phyloP scores from a whole-genome alignment of 2,888 invertebrate species.

The Cheilosia scutellata region DNA sequence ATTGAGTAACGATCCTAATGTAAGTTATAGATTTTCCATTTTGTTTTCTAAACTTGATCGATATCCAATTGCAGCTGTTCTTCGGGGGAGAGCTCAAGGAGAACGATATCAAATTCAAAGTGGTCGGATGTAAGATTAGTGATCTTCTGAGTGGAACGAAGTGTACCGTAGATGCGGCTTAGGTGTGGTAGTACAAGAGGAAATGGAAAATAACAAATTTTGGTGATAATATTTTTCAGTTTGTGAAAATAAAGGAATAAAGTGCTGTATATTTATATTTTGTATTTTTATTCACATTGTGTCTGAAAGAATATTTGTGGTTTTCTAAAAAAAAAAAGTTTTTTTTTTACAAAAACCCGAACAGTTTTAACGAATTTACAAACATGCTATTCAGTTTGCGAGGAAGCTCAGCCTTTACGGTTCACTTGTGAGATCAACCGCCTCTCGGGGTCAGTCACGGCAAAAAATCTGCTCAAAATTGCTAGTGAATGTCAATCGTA shows the following conservation, averaged over 20 bases:
- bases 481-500: too few relatives aligned
- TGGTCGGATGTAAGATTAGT: slow-evolving; percentile 85
- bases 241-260: background rate
- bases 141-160: slow-evolving; percentile 80
- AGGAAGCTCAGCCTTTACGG: too few relatives aligned
- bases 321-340: too few relatives aligned
- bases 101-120: slow-evolving; percentile 88
- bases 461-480: too few relatives aligned
- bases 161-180: slow-evolving; percentile 79
- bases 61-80: slow-evolving; percentile 75
- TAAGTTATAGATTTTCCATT: slow-evolving; percentile 21
- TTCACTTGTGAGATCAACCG: too few relatives aligned
- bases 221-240: background rate
- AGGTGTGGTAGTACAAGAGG: background rate
- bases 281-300: too few relatives aligned
- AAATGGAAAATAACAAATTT: background rate
- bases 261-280: too few relatives aligned
- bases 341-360: too few relatives aligned
- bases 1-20: slow-evolving; percentile 84
- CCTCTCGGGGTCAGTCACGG: too few relatives aligned
- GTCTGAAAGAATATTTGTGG: too few relatives aligned
- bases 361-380: too few relatives aligned
- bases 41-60: background rate
- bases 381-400: too few relatives aligned
- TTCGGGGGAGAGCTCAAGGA: slow-evolving; percentile 69